Base-by-base conservation (phyloP, 1,140 invertebrate genomes). In the Heliconius himera region DNA sequence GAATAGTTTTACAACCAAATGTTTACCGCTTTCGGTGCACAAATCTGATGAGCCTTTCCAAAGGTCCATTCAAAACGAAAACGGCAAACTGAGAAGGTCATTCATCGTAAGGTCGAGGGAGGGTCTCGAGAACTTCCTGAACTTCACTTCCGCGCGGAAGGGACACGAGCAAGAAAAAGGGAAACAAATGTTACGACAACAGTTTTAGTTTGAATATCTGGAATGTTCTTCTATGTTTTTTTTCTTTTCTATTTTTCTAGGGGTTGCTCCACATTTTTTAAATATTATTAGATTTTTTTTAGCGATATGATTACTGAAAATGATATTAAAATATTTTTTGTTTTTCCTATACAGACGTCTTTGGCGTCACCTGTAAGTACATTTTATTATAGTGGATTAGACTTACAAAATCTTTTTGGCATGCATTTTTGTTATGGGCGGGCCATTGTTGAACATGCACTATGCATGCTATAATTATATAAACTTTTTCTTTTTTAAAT, bases 51-150 rank as follows among this genome's bases (percentile, higher is more conserved):
- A 85, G 79, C 87, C 91, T 5, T 91, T 93, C 72, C 83, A 85
- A 78, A 90, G 89, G 72, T 84, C 89, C 8, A 51, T 74, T 36
- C 83, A 85, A 72, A 83, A 83, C 33, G 91, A 91, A 70, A 89
- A 84, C 80, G 93, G 90, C 75, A 94, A 93, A 81, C 74, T 93
- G 33, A 83, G 93, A 82, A 86, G 91, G 84, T 94, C 93, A 9
- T 93, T 94, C 80, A 89, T 91, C 41, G 92, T 94, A 33, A 82
- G 93, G 36, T 94, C 92, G 60, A 85, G 93, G 33, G 93, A 94
- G 79, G 91, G 93, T 41, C 81, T 94, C 70, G 93, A 94, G 77
- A 92, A 92, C 82, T 87, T 94, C 33, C 87, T 94, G 5, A 92
- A 88, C 84, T 90, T 94, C 20, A 79, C 85, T 38, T 85, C 87